Percentiles rank a stretch among this genome's conserved stretches.
phyloP scores from a whole-genome alignment of 2,797 vertebrate genomes.

The Cyprinodon diabolis region DNA sequence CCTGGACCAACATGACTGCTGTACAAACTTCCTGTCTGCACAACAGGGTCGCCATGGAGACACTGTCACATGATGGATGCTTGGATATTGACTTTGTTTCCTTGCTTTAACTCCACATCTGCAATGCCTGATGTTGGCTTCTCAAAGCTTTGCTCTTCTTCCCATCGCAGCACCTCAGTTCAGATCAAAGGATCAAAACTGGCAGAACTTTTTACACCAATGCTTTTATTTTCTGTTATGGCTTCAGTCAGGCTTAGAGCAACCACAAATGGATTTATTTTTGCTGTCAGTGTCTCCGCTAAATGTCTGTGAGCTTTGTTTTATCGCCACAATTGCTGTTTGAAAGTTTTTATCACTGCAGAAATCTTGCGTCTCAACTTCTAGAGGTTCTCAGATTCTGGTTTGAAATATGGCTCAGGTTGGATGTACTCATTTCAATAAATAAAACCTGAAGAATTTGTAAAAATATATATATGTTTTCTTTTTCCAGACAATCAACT shows the following conservation, averaged over 20 bases:
- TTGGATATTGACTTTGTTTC: slow-evolving; percentile 37
- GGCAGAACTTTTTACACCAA: not conserved
- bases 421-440: slow-evolving; percentile 9
- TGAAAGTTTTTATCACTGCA: slow-evolving; percentile 13
- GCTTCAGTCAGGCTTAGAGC: not conserved
- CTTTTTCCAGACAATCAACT: not conserved
- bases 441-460: slow-evolving; percentile 38
- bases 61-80: slow-evolving; percentile 20
- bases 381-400: slow-evolving; percentile 16
- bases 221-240: not conserved
- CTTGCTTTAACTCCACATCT: slow-evolving; percentile 32
- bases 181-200: not conserved
- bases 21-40: slow-evolving; percentile 52
- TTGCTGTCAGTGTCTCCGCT: not conserved
- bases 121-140: slow-evolving; percentile 20
- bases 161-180: not conserved
- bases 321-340: slow-evolving; percentile 2
- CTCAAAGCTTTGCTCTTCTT: not conserved
- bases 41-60: slow-evolving; percentile 39
- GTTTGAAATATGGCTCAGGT: not conserved
- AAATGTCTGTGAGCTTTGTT: not conserved
- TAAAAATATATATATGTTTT: not conserved
- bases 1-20: slow-evolving; percentile 59
- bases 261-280: not conserved
- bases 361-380: not conserved